Evolutionary conservation across 30 jellyfish, hydroid and myxozoan species (phyloP).

Genomic region (Hydractinia symbiolongicarpus): DNA sequence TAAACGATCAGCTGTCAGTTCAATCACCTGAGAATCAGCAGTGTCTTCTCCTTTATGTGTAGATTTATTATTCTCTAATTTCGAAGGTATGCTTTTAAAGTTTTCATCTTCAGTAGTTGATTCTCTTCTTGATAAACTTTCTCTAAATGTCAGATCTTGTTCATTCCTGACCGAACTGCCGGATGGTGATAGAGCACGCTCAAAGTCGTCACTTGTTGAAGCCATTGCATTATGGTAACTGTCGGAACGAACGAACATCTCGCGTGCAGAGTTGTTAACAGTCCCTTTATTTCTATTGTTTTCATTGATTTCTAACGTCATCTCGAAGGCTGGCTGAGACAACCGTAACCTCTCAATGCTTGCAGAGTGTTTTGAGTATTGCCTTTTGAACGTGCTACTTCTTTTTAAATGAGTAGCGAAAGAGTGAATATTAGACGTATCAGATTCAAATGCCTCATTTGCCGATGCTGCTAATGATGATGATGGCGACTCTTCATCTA

Average conservation of each 20-base stretch:
- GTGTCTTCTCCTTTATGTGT: not conserved
- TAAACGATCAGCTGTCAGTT: slow-evolving; percentile 61
- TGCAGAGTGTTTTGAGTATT: not conserved
- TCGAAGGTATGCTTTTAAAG: not conserved
- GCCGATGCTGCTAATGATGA: not conserved
- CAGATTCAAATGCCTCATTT: not conserved
- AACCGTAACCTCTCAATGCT: slow-evolving; percentile 52
- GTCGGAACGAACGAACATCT: slow-evolving; percentile 2
- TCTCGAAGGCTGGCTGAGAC: slow-evolving; percentile 81
- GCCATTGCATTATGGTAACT: slow-evolving; percentile 28
- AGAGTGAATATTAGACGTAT: not conserved
- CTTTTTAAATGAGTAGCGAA: slow-evolving; percentile 11
- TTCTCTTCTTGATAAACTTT: not conserved
- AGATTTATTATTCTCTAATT: not conserved
- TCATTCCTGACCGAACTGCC: too few relatives aligned
- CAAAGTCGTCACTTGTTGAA: slow-evolving; percentile 10
- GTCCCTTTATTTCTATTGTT: not conserved
- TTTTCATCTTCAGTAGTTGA: not conserved
- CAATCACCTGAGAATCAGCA: slow-evolving; percentile 34
- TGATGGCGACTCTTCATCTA: not conserved
- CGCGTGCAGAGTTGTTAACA: not conserved
- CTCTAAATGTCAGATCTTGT: not conserved
- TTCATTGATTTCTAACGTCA: slow-evolving; percentile 21
- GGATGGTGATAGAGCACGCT: not conserved
- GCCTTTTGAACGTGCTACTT: not conserved